phyloP scores from a whole-genome alignment of 2,888 invertebrate genomes.

The Cantharis rustica region DNA sequence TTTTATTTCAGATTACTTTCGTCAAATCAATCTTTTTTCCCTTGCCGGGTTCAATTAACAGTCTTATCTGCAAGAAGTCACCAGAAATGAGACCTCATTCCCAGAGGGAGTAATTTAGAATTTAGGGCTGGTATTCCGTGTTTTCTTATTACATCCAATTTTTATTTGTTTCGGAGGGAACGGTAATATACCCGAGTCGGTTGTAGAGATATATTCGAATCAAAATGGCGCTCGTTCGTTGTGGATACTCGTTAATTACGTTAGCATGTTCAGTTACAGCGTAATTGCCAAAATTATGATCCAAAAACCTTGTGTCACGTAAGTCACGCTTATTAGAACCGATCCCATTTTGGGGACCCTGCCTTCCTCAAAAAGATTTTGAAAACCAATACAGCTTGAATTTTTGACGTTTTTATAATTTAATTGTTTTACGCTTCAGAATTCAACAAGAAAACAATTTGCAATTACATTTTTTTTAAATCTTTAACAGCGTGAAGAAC shows the following conservation, averaged over 20 bases:
- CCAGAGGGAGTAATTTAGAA: neutral
- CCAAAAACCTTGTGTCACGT: neutral
- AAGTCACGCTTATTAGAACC: neutral
- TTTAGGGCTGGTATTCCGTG: neutral
- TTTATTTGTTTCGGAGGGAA: neutral
- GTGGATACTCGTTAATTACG: neutral
- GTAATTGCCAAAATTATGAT: neutral
- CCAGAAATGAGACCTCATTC: neutral
- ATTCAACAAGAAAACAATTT: neutral
- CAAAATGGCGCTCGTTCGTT: neutral
- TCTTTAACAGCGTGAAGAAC: neutral
- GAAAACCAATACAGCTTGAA: neutral
- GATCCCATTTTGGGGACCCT: neutral
- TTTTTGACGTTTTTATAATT: neutral
- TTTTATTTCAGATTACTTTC: neutral
- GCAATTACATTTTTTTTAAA: neutral
- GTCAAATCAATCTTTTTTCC: neutral
- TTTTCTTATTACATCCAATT: neutral
- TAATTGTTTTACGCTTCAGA: neutral
- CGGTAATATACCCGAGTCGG: neutral
- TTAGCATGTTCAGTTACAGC: neutral
- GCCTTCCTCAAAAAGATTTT: neutral
- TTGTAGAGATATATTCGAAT: neutral
- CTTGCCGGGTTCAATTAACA: neutral
- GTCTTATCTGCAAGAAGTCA: neutral